Percentiles rank a stretch among this genome's conserved stretches.
These are phyloP conservation scores for Heliocidaris tuberculata DNA, from an alignment of 35 echinoderm and acorn worm species.

Conservation along the genomic window DNA sequence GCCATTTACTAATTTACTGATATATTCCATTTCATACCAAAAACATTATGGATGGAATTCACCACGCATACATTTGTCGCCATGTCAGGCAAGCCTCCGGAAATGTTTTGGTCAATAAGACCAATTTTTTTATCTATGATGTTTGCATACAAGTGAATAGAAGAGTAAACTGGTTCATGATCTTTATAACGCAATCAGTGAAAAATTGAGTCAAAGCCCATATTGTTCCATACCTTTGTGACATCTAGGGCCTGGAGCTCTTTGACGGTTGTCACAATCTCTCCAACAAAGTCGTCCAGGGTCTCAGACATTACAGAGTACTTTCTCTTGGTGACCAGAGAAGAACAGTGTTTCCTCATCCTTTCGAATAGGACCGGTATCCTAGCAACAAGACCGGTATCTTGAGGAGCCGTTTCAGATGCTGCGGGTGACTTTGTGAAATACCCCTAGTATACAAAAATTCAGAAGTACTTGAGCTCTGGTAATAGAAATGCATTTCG, in stretches of 20 bases:
- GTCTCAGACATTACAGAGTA: conserved; percentile 33
- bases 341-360: conserved; percentile 75
- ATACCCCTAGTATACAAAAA: neutral
- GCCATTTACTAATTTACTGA: neutral
- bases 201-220: too few relatives aligned
- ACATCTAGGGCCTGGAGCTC: conserved; percentile 85
- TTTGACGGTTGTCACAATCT: conserved; percentile 66
- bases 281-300: conserved; percentile 80
- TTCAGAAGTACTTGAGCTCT: neutral
- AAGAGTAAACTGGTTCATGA: too few relatives aligned
- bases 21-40: neutral
- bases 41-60: too few relatives aligned
- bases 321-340: conserved; percentile 53
- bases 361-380: conserved; percentile 56
- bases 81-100: too few relatives aligned
- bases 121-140: too few relatives aligned
- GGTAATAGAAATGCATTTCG: too few relatives aligned
- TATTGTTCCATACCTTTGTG: conserved; percentile 68
- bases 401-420: neutral
- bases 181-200: too few relatives aligned
- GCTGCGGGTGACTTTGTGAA: neutral
- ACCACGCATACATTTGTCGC: too few relatives aligned
- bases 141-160: too few relatives aligned
- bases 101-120: too few relatives aligned
- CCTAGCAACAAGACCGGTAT: conserved; percentile 51